Evolutionary conservation across 2,113 vertebrate genomes (phyloP), one percentile per base, ranked within the genome.

Genomic region (Xiphias gladius): DNA sequence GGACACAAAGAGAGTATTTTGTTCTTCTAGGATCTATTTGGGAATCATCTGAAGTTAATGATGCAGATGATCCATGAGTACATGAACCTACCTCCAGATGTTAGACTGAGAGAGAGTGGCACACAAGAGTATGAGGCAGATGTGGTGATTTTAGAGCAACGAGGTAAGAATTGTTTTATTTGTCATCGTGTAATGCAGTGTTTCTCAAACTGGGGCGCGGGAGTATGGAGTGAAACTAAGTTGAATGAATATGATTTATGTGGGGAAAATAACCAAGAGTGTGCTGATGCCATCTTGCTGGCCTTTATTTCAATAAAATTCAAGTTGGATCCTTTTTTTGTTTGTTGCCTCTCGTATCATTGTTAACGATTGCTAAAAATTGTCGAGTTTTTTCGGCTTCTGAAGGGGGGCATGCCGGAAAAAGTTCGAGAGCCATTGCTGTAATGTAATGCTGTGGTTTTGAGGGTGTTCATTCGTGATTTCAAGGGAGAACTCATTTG

Each of bases 21-120:
- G 12, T 59, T 79, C 58, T 67, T 19, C 20, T 73, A 99, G 98
- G 97, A 99, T 90, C 98, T 97, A 0, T 98, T 99, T 83, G 96
- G 95, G 0, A 83, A 96, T 54, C 94, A 69, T 41, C 82, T 99
- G 88, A 97, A 96, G 91, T 16, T 48, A 69, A 80, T 98, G 88
- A 99, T 99, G 98, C 14, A 2, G 10, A 57, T 13, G 82, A 95
- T 99, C 84, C 97, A 98, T 0, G 86, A 69, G 46, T 90, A 88
- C 84, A 92, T 97, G 92, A 37, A 37, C 0, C 0, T 82, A 7
- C 78, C 90, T 0, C 0, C 20, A 0, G 55, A 95, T 50, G 22
- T 71, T 0, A 58, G 0, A 0, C 80, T 93, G 43, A 88, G 8
- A 54, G 62, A 95, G 62, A 96, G 95, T 0, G 98, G 98, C 83